Conservation (phyloP, 2,113 vertebrate genomes). For the Dipodomys spectabilis region DNA sequence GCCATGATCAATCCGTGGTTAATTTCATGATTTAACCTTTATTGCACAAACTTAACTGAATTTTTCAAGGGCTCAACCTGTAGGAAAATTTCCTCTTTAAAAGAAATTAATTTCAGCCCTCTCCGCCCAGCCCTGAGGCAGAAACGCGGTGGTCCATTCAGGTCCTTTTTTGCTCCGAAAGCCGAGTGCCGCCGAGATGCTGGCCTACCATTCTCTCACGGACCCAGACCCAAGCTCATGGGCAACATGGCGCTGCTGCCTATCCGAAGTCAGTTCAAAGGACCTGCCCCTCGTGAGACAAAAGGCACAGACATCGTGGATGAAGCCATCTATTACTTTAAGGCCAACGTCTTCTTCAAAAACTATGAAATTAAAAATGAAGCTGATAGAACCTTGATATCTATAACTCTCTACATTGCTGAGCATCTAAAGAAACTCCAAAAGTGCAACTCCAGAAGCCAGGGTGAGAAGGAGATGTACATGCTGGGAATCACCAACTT, state of each 20-base stretch:
- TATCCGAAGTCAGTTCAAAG: conserved; percentile 97
- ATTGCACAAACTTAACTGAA: neutral
- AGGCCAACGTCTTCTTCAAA: conserved; percentile 99
- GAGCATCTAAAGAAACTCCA: conserved; percentile 98
- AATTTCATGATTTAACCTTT: neutral
- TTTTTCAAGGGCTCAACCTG: neutral
- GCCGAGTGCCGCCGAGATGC: conserved; percentile 47
- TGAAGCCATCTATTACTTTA: conserved; percentile 99
- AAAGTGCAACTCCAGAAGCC: conserved; percentile 97
- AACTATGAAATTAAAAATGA: conserved; percentile 99
- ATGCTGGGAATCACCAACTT: conserved; percentile 98
- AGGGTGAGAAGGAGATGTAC: conserved; percentile 99
- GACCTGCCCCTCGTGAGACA: conserved; percentile 95
- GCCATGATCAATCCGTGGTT: neutral
- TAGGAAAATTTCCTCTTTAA: neutral
- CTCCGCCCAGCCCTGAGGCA: conserved; percentile 4
- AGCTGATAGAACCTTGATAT: conserved; percentile 98
- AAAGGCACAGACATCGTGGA: conserved; percentile 97
- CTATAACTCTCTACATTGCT: conserved; percentile 97
- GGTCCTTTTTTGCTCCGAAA: neutral
- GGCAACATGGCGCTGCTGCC: conserved; percentile 98
- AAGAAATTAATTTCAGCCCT: conserved; percentile 65
- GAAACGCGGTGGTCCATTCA: neutral
- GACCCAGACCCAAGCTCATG: conserved; percentile 91
- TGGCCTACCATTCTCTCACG: conserved; percentile 96